Percentiles rank a stretch among this genome's conserved stretches.
phyloP scores from a whole-genome alignment of 2,888 invertebrate genomes.

The Mythimna ferrago region DNA sequence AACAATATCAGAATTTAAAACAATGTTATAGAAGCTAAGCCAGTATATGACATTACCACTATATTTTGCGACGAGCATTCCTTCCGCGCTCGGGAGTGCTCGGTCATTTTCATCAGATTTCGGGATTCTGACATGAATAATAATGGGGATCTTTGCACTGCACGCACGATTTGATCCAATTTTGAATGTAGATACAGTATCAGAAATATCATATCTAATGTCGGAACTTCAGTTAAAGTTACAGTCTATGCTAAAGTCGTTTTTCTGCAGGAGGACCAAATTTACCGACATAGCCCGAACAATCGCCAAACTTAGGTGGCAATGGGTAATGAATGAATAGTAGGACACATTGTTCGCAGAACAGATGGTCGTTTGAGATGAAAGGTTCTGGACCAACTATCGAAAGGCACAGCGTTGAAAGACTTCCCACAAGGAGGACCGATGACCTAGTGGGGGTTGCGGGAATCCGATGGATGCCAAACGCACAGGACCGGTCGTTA shows the following conservation, averaged over 20 bases:
- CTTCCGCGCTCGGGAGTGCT: slow-evolving; percentile 50
- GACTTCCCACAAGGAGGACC: no score
- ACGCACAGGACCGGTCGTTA: no score
- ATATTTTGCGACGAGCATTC: slow-evolving; percentile 25
- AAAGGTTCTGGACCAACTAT: no score
- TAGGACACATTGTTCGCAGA: no score
- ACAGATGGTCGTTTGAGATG: no score
- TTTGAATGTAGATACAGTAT: slow-evolving; percentile 54
- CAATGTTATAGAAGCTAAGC: slow-evolving; percentile 1
- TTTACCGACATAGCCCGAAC: no score
- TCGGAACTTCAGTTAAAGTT: slow-evolving; percentile 19
- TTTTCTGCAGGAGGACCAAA: background rate
- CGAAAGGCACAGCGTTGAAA: no score
- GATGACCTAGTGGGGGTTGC: no score
- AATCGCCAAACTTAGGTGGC: no score
- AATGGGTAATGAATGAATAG: no score
- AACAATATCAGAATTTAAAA: slow-evolving; percentile 22
- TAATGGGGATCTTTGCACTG: slow-evolving; percentile 64
- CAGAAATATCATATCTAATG: slow-evolving; percentile 38
- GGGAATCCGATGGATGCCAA: no score
- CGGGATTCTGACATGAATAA: slow-evolving; percentile 69
- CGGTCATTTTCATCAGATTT: slow-evolving; percentile 62
- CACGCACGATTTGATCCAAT: slow-evolving; percentile 66
- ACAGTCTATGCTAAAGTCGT: slow-evolving; percentile 1
- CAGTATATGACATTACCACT: background rate